Base-by-base conservation (phyloP, 2,113 vertebrate species). In the Amphiprion ocellaris region DNA sequence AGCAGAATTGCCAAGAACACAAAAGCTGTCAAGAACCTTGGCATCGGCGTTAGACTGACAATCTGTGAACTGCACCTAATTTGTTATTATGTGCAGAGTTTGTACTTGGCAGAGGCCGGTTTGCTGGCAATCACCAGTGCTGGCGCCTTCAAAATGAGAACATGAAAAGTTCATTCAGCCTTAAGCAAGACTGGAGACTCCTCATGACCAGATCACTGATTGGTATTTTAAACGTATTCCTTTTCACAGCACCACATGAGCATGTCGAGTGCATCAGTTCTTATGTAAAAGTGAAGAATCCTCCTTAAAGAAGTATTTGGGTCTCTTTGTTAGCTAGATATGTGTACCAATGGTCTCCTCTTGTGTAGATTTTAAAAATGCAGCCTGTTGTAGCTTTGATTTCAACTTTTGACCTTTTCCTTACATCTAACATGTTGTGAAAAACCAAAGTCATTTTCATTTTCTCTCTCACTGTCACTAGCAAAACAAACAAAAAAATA, bases 21-120 rank as follows among this genome's bases (percentile, higher is more conserved):
- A 52, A 73, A 55, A 73, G 46, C 47, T 17, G 15, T 44, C 2
- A 44, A 44, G 41, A 44, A 41, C 24, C 15, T 66, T 78, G 69
- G 69, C 74, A 19, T 1, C 1, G 46, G 69, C 30, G 49, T 24
- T 15, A 10, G 60, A 66, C 39, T 4, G 70, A 74, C 64, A 81
- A 30, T 69, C 41, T 44, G 41, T 44, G 41, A 44, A 44, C 74
- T 75, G 73, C 1, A 10, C 3, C 2, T 37, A 24, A 70, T 72
- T 61, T 67, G 63, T 53, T 44, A 64, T 77, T 63, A 53, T 58
- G 69, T 69, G 73, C 56, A 28, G 55, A 14, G 14, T 44, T 15
- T 44, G 74, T 73, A 41, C 69, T 69, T 82, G 83, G 74, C 64
- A 37, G 16, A 37, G 7, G 9, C 6, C 41, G 1, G 33, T 69